Percentiles rank a stretch among this genome's conserved stretches.
Conservation (phyloP, 1,140 invertebrate species). For the Papilio polyxenes region DNA sequence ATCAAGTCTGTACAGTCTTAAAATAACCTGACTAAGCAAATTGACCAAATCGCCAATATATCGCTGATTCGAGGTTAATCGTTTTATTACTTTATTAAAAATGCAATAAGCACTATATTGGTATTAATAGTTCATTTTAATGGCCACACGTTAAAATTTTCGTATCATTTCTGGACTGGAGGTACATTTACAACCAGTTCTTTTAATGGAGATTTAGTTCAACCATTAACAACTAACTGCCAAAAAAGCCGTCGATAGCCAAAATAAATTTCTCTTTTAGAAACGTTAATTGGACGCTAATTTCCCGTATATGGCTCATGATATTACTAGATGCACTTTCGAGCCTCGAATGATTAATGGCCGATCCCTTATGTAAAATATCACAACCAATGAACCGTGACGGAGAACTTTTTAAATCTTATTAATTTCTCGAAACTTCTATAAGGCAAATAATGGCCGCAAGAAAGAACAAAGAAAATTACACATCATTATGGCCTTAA, state of each 20-base stretch:
- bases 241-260: neutral
- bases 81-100: neutral
- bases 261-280: neutral
- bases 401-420: neutral
- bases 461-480: constrained; percentile 13
- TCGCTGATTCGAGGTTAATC: neutral
- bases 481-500: constrained; percentile 1
- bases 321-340: neutral
- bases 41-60: neutral
- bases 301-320: neutral
- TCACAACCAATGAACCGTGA: neutral
- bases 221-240: neutral
- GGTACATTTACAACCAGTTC: neutral
- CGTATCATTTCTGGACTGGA: neutral
- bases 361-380: neutral
- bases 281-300: neutral
- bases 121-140: neutral
- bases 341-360: too few species aligned
- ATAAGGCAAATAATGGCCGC: neutral
- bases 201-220: neutral
- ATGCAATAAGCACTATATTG: neutral
- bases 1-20: neutral
- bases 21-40: neutral
- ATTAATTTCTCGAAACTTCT: neutral
- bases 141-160: neutral